Evolutionary conservation across 1,140 invertebrate species (phyloP), one percentile per base, ranked within the genome.

Genomic region (Drosophila leontia): DNA sequence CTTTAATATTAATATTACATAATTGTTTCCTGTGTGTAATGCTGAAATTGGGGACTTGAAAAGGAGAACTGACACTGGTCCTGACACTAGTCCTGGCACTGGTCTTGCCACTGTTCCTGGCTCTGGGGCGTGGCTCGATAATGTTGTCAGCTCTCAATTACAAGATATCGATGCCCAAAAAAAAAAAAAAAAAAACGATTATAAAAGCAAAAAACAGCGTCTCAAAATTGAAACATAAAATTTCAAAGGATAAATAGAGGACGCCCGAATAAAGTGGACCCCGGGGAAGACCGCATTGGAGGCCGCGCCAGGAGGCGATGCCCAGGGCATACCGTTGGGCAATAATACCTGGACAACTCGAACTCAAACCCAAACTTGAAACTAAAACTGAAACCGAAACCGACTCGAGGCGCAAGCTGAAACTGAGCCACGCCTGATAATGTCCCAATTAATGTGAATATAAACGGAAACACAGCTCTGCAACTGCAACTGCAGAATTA

Each of bases 61-160:
- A 23, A 8, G 19, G 19, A 7, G 51, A 26, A 48, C 47, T 39
- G 17, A 3, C 32, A 19, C n/a, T 51, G 45, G 1, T 15, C 8
- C 47, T 29, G 48, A n/a, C 26, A 50, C 15, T 32, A 15, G 12
- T 48, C 47, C 47, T 29, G 50, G 35, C 53, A 6, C 35, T 56
- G 45, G 1, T 15, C 8, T 23, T 29, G 48, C 5, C 26, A 50
- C 15, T 32, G 19, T 7, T 48, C 47, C 47, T 29, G 50, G 35
- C 53, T 3, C 35, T 56, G 13, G 42, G 75, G 75, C 63, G 74
- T 77, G 51, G 42, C 15, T 58, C 74, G 75, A 77, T 77, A 77
- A 77, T 77, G 74, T 69, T 77, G 75, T 77, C 75, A 77, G 74
- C 50, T 77, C 74, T 69, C 56, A 78, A 77, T 77, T 77, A 77